Evolutionary conservation across 2,888 invertebrate species (phyloP).

Genomic region (Digitonthophagus gazella): DNA sequence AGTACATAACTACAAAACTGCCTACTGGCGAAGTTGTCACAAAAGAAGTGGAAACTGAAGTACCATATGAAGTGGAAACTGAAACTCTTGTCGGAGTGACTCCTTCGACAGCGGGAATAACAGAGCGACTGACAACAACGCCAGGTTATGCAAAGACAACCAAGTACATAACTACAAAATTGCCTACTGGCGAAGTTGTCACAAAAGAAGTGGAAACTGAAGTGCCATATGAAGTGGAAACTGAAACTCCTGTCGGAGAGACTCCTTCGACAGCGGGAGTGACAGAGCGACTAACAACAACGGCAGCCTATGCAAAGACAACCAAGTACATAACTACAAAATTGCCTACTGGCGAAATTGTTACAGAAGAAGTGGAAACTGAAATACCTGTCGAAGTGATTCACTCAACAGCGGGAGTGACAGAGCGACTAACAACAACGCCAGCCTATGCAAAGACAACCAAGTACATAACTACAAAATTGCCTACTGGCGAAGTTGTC

Average conservation of each 20-base stretch:
- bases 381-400: not conserved
- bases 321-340: not conserved
- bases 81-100: not conserved
- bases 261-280: not conserved
- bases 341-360: not conserved
- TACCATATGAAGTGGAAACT: not conserved
- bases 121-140: not conserved
- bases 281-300: not conserved
- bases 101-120: not conserved
- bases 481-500: not conserved
- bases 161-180: not conserved
- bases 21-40: not conserved
- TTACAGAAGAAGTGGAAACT: not conserved
- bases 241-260: not conserved
- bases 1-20: not conserved
- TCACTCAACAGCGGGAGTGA: not conserved
- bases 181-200: not conserved
- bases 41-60: not conserved
- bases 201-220: not conserved
- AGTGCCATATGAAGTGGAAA: not conserved
- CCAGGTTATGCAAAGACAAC: not conserved
- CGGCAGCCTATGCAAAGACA: not conserved
- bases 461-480: not conserved
- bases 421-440: not conserved
- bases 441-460: not conserved